Base-by-base conservation (phyloP, 2,888 invertebrate species). In the Microctonus aethiopoides region DNA sequence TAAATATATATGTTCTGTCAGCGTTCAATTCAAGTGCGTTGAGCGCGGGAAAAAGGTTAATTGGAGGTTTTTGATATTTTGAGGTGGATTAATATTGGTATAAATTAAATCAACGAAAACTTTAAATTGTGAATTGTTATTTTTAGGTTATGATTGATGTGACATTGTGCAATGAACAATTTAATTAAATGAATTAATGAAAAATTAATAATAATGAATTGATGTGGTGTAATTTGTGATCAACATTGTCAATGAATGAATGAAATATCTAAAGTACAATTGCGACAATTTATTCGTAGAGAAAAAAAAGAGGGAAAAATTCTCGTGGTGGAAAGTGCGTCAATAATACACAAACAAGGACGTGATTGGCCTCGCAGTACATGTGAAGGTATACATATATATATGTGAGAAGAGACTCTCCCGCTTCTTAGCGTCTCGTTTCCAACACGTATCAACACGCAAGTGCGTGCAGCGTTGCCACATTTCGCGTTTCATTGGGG, bases 401-500 rank as follows among this genome's bases (percentile, higher is more conserved):
- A 54, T 22, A 41, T 29, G 39, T 13, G 59, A 64, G 59, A 59
- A 46, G 46, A 46, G 46, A 46, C 46, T 46, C 64, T 69, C 69
- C 69, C 69, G 69, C 69, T 69, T 56, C 66, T 20, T 63, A 32
- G 66, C 70, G 59, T 68, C 62, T 62, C 51, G 52, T 67, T 67
- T 68, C 57, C 63, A 74, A 59, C 61, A 70, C 65, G 67, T 68
- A 67, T 68, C 39, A 60, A 67, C 67, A 71, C 73, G 71, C 70
- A 71, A 70, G 72, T 73, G 73, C 70, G 73, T 68, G 75, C 78
- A 66, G 68, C 74, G 77, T 78, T 78, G 77, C 78, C 77, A 66
- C 56, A 54, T 56, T 68, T 57, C 52, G 67, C 16, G n/a, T 46
- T 46, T n/a, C 54, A 62, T 41, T 26, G 54, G 57, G 57, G 56